phyloP scores from a whole-genome alignment of 2,113 vertebrate genomes.

The Apodemus speciosus region DNA sequence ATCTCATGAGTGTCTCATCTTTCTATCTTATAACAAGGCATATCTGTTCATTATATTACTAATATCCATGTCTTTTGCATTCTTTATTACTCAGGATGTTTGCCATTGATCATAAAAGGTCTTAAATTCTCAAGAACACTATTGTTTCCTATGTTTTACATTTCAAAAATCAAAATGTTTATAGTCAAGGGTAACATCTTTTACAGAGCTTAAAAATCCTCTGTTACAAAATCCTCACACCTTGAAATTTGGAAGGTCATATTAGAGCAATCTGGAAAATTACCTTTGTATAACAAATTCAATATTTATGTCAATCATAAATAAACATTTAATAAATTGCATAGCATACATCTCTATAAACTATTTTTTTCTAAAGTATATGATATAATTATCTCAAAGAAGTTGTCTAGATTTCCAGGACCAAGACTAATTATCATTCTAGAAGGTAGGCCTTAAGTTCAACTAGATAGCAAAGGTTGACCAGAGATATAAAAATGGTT shows the following conservation, averaged over 20 bases:
- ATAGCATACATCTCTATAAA: background rate
- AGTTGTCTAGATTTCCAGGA: background rate
- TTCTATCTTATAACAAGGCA: too few relatives aligned
- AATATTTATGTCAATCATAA: background rate
- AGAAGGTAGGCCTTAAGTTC: background rate
- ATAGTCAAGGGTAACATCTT: too few relatives aligned
- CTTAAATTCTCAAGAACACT: too few relatives aligned
- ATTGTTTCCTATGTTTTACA: too few relatives aligned
- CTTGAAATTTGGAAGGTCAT: background rate
- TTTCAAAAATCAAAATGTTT: too few relatives aligned
- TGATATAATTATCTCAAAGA: background rate
- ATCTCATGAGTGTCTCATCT: too few relatives aligned
- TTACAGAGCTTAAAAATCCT: background rate
- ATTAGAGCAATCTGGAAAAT: background rate
- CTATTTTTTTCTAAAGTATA: background rate
- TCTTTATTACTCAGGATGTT: too few relatives aligned
- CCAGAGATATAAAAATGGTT: background rate
- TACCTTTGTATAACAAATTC: too few relatives aligned
- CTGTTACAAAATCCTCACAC: background rate
- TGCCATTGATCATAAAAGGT: too few relatives aligned
- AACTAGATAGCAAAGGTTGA: background rate
- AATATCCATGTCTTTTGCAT: too few relatives aligned
- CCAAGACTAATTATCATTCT: background rate
- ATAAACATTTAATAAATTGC: background rate
- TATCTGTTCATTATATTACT: too few relatives aligned